Evolutionary conservation across 2,113 vertebrate species (phyloP), one percentile per base, ranked within the genome.

Genomic region (Tichodroma muraria): DNA sequence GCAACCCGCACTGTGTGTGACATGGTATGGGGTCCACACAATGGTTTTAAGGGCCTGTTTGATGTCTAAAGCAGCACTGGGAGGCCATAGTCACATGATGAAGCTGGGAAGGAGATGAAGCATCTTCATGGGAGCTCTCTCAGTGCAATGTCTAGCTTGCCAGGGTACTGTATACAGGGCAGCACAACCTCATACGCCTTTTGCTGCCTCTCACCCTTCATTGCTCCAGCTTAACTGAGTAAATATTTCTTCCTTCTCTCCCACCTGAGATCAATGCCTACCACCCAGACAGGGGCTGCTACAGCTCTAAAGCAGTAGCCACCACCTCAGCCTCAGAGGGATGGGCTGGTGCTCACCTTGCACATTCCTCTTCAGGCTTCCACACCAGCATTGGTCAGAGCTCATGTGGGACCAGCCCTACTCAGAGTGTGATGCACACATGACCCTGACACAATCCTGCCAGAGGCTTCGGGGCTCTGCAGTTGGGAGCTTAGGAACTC

Each of bases 331-430:
- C 28, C 63, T 59, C 77, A 35, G 45, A 47, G 31, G 35, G 15
- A 50, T 10, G 33, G 35, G 6, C 42, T 71, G 38, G 33, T 64
- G 31, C 49, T 85, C 61, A 30, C 22, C 31, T 35, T 60, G 44
- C 35, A 49, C 3, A 0, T 60, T 61, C 37, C 33, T 11, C 23
- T 45, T 45, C 2, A 31, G 21, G 42, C 31, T 71, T 19, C 33
- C 24, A 24, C 1, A 4, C 31, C 0, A 0, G 22, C 1, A 0
- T 71, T 75, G 45, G 9, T 38, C 47, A 78, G 65, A 88, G 52
- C 44, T 60, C 8, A 0, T 20, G 12, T 2, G 22, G 13, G 38
- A 71, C 52, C 72, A 47, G 44, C 15, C 30, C 30, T 69, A 2
- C 59, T 40, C 30, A 10, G 38, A 25, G 10, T 21, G 11, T 44